These are phyloP conservation scores for Perizoma flavofasciatum DNA, from an alignment of 2,888 invertebrate genomes.

Conservation along the genomic window DNA sequence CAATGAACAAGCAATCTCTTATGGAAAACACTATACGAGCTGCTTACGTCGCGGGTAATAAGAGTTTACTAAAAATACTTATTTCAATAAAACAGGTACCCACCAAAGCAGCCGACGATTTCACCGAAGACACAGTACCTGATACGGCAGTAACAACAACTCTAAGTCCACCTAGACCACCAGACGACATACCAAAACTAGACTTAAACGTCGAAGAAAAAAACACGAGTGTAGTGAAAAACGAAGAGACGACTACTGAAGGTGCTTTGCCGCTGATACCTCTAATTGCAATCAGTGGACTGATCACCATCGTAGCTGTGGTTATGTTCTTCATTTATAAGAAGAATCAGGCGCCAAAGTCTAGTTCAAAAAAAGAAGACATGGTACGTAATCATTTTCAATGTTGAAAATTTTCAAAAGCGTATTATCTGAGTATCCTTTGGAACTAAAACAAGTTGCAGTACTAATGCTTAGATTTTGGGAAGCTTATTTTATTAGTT, in stretches of 20 bases:
- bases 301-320: conserved; percentile 87
- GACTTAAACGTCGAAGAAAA: conserved; percentile 50
- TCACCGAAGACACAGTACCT: conserved; percentile 62
- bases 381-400: conserved; percentile 80
- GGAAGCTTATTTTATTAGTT: no score
- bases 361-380: conserved; percentile 87
- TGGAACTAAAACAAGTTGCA: no score
- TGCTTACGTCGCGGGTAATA: no score
- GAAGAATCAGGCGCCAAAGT: conserved; percentile 86
- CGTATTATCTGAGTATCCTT: no score
- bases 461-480: no score
- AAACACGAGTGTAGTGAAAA: conserved; percentile 50
- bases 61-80: no score
- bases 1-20: no score
- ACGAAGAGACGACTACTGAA: conserved; percentile 73
- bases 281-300: conserved; percentile 86
- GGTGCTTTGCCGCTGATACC: conserved; percentile 88
- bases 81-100: no score
- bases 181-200: conserved; percentile 55
- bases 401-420: no score
- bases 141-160: conserved; percentile 56
- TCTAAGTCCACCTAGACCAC: conserved; percentile 53
- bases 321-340: conserved; percentile 88
- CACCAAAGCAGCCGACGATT: conserved; percentile 59
- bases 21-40: no score